Evolutionary conservation across 2,113 vertebrate species (phyloP).

Genomic region (Machaerirhynchus nigripectus): DNA sequence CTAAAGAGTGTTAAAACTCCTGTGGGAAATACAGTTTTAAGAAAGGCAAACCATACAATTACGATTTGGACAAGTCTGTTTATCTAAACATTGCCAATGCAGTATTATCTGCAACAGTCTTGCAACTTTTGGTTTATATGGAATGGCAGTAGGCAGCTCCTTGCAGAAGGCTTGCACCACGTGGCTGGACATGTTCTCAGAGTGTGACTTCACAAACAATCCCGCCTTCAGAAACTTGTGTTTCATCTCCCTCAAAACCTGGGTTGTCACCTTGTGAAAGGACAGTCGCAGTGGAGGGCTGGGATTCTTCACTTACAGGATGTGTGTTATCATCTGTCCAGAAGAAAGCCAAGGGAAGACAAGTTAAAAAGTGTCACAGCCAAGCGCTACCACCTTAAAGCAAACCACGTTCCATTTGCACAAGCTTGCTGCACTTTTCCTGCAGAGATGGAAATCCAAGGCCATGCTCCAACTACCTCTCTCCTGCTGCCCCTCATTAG

Average conservation of each 20-base stretch:
- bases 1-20: conserved; percentile 54
- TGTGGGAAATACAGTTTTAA: conserved; percentile 49
- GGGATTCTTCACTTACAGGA: conserved; percentile 69
- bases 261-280: conserved; percentile 84
- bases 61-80: conserved; percentile 39
- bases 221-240: conserved; percentile 7
- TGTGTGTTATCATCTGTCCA: conserved; percentile 68
- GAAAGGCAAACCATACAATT: conserved; percentile 58
- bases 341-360: neutral
- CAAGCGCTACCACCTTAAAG: neutral
- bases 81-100: conserved; percentile 54
- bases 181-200: conserved; percentile 31
- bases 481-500: neutral
- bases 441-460: neutral
- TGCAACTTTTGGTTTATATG: neutral
- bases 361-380: neutral
- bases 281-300: conserved; percentile 50
- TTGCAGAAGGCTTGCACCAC: conserved; percentile 37
- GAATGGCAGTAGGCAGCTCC: conserved; percentile 58
- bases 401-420: neutral
- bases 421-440: neutral
- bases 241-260: conserved; percentile 84
- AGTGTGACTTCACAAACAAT: conserved; percentile 50
- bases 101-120: conserved; percentile 48
- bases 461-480: neutral